Evolutionary conservation across 1,140 invertebrate genomes (phyloP), one percentile per base, ranked within the genome.

Genomic region (Ruditapes philippinarum): DNA sequence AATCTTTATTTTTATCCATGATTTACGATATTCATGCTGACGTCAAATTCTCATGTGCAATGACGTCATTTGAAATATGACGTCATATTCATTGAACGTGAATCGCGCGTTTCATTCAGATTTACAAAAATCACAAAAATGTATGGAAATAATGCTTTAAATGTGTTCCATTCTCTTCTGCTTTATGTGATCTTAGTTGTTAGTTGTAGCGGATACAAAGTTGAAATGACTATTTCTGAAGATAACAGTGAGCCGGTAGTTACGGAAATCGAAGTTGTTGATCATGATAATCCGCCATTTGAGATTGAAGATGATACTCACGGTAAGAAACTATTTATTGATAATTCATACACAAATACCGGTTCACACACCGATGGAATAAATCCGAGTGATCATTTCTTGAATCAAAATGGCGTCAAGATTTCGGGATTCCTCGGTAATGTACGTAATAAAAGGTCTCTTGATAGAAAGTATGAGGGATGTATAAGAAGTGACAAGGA

Each of bases 201-300:
- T 25, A 9, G 5, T 5, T 62, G 22, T 28, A 5, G 3, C n/a
- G 22, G 40, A 31, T 78, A 78, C 49, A 54, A 28, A 78, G 74
- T 78, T n/a, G 74, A 78, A 28, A n/a, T 78, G 25, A 49, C 40
- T 0, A n/a, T 49, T 2, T 1, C 14, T 1, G 74, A 49, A 5
- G 42, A 25, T 17, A 33, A 17, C 22, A 70, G 3, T 7, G 9
- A 2, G 2, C 17, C 28, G 33, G 36, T 3, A 3, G 25, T 78
- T 2, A 5, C 74, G 11, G 14, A 49, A 14, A 49, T 49, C 38
- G 74, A 78, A 28, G 51, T 78, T 14, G 49, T 78, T 4, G 25
- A 51, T n/a, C 42, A 54, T 28, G 74, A 78, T 33, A 54, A 51
- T 45, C 74, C 74, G 7, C 74, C 74, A 78, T 78, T 78, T 54